A percentile compares a stretch with the other conserved stretches of the same genome.
phyloP scores from a whole-genome alignment of 2,888 invertebrate species.

The Zygaena filipendulae region DNA sequence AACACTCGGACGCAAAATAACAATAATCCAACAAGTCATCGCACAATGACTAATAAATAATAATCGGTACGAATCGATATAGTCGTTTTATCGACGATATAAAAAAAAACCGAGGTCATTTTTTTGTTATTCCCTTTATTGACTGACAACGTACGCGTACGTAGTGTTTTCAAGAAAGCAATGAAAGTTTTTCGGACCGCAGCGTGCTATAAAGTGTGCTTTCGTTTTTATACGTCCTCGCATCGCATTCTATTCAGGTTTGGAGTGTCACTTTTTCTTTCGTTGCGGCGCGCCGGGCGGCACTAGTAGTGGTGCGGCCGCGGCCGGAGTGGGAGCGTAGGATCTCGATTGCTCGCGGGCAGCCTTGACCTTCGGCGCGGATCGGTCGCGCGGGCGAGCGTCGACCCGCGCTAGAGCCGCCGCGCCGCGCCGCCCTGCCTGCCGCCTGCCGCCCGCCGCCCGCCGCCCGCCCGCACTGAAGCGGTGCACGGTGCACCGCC shows the following conservation, averaged over 20 bases:
- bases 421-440: constrained; percentile 21
- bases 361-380: constrained; percentile 63
- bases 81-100: not conserved
- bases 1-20: constrained; percentile 16
- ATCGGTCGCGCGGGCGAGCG: constrained; percentile 52
- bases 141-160: too few relatives aligned
- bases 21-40: constrained; percentile 29
- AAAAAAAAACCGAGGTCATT: constrained; percentile 1
- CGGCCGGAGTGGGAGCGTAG: constrained; percentile 23
- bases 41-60: constrained; percentile 30
- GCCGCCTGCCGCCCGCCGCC: constrained; percentile 23
- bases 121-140: not conserved
- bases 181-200: not conserved
- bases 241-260: constrained; percentile 62
- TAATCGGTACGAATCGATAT: too few relatives aligned
- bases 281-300: constrained; percentile 28
- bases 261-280: constrained; percentile 67
- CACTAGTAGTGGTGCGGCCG: constrained; percentile 21
- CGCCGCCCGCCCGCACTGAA: constrained; percentile 11
- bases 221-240: constrained; percentile 65
- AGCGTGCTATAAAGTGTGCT: constrained; percentile 28
- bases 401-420: constrained; percentile 36
- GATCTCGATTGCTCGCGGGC: constrained; percentile 39
- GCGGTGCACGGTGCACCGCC: not conserved
- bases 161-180: too few relatives aligned